Evolutionary conservation across 2,888 invertebrate species (phyloP).

Genomic region (Gymnoscelis rufifasciata): DNA sequence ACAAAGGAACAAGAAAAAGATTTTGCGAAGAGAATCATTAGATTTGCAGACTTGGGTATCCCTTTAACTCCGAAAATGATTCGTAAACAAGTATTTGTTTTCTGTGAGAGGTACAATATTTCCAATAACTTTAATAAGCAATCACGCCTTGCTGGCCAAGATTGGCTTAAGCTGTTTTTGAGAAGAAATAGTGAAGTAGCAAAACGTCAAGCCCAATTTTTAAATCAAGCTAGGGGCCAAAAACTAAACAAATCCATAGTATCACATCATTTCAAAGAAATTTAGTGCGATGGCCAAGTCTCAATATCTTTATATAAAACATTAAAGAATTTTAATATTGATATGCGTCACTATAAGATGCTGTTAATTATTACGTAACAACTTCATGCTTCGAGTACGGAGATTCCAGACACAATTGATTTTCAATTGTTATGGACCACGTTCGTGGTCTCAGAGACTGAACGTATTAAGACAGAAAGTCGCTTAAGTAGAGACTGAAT

Average conservation of each 20-base stretch:
- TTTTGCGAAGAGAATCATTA: slow-evolving; percentile 3
- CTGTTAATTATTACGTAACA: too few species aligned
- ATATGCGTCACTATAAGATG: too few species aligned
- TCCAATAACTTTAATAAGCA: slow-evolving; percentile 17
- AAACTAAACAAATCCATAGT: slow-evolving; percentile 24
- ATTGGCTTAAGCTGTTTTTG: slow-evolving; percentile 20
- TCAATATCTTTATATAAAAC: too few species aligned
- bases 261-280: slow-evolving; percentile 4
- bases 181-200: slow-evolving; percentile 17
- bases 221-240: slow-evolving; percentile 24
- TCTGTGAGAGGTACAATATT: slow-evolving; percentile 19
- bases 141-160: slow-evolving; percentile 8
- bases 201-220: slow-evolving; percentile 17
- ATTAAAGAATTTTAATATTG: too few species aligned
- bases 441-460: too few species aligned
- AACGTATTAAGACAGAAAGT: too few species aligned
- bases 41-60: neutral
- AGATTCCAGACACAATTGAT: too few species aligned
- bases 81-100: slow-evolving; percentile 10
- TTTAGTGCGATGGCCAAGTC: too few species aligned
- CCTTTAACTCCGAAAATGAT: slow-evolving; percentile 1
- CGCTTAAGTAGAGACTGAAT: too few species aligned
- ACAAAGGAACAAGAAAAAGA: slow-evolving; percentile 6
- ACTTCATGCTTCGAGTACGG: too few species aligned
- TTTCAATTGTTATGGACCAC: too few species aligned